Base-by-base conservation (phyloP, 2,888 invertebrate species). In the Drosophila putrida region DNA sequence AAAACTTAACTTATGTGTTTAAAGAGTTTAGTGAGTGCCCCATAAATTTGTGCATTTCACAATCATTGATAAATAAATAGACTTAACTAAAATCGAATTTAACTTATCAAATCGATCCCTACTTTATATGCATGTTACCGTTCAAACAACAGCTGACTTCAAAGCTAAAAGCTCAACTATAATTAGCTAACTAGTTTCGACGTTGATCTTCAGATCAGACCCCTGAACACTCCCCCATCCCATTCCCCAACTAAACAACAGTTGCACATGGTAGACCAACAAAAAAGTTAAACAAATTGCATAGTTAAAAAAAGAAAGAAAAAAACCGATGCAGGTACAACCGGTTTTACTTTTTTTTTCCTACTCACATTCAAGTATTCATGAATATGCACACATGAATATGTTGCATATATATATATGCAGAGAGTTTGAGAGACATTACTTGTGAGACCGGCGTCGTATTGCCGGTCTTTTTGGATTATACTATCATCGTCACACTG, bases 401-500 rank as follows among this genome's bases (percentile, higher is more conserved):
- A 31, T 46, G 3, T n/a, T 50, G 25, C 10, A 11, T 55, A 20
- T 20, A 20, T 20, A 20, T 20, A 3, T 59, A 28, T 27, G 53
- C 35, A 27, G 31, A 46, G 50, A 60, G 68, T 46, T 25, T 27
- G 43, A 47, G 49, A 62, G 38, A 67, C 20, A 11, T 47, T 47
- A 57, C 44, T 58, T 41, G 41, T 38, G 57, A 58, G 60, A 50
- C 53, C 75, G 63, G 59, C 62, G 38, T 53, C 57, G 69, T 43
- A 41, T 20, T 50, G 58, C 58, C 70, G 71, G 70, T 50, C 28
- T 25, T 28, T 38, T 38, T 31, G 35, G n/a, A 35, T 54, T 33
- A 41, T 35, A 51, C 39, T 35, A 60, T 33, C n/a, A 41, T 68
- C 35, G 43, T 11, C 27, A 44, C 15, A 43, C 33, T 39, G 28